A percentile compares a stretch with the other conserved stretches of the same genome.
phyloP scores from a whole-genome alignment of 64 coral and sea anemone species.

The Acropora tenuis region DNA sequence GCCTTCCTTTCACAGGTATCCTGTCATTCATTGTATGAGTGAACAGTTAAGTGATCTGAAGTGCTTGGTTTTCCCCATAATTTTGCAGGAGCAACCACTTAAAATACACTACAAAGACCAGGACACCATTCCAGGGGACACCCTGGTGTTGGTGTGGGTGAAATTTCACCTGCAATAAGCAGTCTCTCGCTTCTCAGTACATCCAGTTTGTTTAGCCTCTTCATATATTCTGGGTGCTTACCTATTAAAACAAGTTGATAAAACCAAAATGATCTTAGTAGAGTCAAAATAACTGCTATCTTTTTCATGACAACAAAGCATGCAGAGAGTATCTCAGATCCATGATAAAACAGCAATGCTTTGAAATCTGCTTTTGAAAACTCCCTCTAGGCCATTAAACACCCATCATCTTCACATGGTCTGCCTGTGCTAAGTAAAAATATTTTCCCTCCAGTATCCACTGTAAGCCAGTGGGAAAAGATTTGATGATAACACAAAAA shows the following conservation, averaged over 20 bases:
- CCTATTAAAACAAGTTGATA: slow-evolving; percentile 44
- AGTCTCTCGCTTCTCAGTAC: slow-evolving; percentile 80
- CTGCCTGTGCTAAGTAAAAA: too few relatives aligned
- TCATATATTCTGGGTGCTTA: slow-evolving; percentile 89
- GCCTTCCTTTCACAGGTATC: too few relatives aligned
- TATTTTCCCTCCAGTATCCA: too few relatives aligned
- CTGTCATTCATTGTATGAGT: too few relatives aligned
- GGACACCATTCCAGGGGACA: too few relatives aligned
- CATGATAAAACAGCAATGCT: not conserved
- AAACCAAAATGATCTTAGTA: not conserved
- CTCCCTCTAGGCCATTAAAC: not conserved
- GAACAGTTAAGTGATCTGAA: too few relatives aligned
- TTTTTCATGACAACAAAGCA: not conserved
- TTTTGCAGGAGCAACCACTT: not conserved
- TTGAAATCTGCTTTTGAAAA: not conserved
- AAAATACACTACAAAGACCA: too few relatives aligned
- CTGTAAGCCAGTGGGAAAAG: too few relatives aligned
- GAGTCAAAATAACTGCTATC: not conserved
- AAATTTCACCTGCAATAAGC: slow-evolving; percentile 77
- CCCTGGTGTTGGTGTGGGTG: not conserved
- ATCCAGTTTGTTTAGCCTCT: slow-evolving; percentile 89
- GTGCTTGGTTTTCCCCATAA: not conserved
- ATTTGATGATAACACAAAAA: too few relatives aligned
- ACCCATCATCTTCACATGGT: too few relatives aligned
- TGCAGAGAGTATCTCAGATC: not conserved